Evolutionary conservation across 2,113 vertebrate species (phyloP).

Genomic region (Aegithalos caudatus): DNA sequence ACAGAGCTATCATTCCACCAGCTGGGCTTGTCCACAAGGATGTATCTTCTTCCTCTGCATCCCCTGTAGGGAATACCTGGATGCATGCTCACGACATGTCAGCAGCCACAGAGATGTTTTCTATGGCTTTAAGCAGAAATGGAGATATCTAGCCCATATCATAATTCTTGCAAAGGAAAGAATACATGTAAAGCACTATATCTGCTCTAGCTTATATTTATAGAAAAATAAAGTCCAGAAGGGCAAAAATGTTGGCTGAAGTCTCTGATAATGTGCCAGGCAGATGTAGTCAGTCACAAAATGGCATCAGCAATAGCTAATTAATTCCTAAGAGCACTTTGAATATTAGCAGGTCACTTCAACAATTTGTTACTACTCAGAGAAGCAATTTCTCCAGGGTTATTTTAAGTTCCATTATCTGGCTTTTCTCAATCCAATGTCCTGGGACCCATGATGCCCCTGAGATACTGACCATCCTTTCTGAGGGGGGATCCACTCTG

Average conservation of each 20-base stretch:
- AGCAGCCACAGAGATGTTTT: background rate
- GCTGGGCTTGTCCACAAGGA: background rate
- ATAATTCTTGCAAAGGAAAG: background rate
- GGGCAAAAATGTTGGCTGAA: background rate
- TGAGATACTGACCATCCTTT: background rate
- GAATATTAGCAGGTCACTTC: background rate
- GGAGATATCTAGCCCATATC: rapidly evolving
- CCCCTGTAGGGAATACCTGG: background rate
- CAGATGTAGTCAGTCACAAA: background rate
- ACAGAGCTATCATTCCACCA: background rate
- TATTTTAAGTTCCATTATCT: background rate
- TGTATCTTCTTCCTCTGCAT: background rate
- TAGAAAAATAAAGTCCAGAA: background rate
- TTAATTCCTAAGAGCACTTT: background rate
- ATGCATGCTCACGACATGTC: background rate
- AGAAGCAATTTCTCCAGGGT: background rate
- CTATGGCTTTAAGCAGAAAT: background rate
- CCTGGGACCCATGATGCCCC: background rate
- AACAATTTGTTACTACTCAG: background rate
- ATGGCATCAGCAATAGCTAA: background rate
- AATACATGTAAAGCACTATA: background rate
- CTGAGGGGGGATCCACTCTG: rapidly evolving
- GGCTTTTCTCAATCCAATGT: background rate
- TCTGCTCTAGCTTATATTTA: background rate
- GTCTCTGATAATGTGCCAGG: background rate